These are phyloP conservation scores for Bergia puertoricense DNA, from an alignment of 92 coral and sea anemone genomes.

Conservation along the genomic window DNA sequence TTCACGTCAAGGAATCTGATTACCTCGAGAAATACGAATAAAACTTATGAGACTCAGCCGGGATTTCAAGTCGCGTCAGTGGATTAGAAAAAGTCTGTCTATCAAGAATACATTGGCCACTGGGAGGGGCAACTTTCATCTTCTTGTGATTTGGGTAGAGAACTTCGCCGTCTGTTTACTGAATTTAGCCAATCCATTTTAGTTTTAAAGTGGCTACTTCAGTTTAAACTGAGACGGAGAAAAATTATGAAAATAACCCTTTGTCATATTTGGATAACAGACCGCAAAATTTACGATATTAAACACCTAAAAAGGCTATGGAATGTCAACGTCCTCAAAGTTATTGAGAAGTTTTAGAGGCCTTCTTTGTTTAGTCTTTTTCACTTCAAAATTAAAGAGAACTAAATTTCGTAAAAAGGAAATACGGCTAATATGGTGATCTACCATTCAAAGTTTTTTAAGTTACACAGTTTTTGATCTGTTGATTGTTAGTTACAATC, in stretches of 20 bases:
- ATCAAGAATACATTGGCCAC: not conserved
- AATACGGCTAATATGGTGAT: conserved; percentile 1
- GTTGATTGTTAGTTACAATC: not conserved
- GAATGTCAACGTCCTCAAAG: not conserved
- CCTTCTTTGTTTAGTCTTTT: conserved; percentile 12
- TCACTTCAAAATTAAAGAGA: not conserved
- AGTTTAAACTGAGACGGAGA: not conserved
- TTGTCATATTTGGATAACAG: conserved; percentile 11
- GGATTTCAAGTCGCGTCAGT: conserved; percentile 30
- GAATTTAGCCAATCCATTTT: not conserved
- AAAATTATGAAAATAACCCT: not conserved
- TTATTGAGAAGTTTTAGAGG: not conserved
- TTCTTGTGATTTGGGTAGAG: not conserved
- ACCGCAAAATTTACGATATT: not conserved
- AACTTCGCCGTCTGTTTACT: not conserved
- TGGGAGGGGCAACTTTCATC: not conserved
- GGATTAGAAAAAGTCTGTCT: conserved; percentile 10
- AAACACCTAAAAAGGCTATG: conserved; percentile 4
- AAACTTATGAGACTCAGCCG: conserved; percentile 25
- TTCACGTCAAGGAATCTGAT: conserved; percentile 22
- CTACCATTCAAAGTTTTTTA: not conserved
- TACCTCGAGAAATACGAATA: conserved; percentile 25
- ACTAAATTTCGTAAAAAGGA: not conserved
- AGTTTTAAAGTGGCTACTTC: not conserved
- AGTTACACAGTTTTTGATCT: not conserved